phyloP scores from a whole-genome alignment of 2,888 invertebrate genomes.

The Iselma pallidipennis region DNA sequence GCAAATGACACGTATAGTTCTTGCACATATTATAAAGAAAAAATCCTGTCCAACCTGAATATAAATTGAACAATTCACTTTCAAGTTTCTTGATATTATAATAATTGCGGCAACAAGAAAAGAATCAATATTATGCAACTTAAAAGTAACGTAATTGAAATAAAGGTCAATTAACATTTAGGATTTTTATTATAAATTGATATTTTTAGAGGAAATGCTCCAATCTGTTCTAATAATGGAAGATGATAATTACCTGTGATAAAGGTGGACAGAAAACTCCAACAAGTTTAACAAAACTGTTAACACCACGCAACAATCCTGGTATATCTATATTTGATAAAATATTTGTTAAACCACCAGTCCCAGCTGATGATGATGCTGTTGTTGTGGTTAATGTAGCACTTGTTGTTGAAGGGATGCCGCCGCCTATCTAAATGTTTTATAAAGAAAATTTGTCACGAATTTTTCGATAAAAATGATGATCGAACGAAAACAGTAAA shows the following conservation, averaged over 20 bases:
- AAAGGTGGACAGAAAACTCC: conserved; percentile 52
- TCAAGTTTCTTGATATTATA: neutral
- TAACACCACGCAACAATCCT: conserved; percentile 48
- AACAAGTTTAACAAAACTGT: conserved; percentile 51
- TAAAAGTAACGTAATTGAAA: neutral
- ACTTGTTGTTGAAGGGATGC: conserved; percentile 6
- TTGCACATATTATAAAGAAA: no score
- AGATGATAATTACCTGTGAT: conserved; percentile 51
- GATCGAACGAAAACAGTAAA: neutral
- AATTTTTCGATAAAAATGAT: no score
- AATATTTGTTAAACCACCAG: conserved; percentile 42
- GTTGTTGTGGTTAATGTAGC: conserved; percentile 3
- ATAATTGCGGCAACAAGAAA: neutral
- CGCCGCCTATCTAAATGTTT: conserved; percentile 27
- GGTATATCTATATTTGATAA: conserved; percentile 47
- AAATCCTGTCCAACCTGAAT: neutral
- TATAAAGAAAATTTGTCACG: conserved; percentile 10
- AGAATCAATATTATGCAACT: neutral
- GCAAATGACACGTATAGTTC: no score
- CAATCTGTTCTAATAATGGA: neutral
- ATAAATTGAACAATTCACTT: neutral
- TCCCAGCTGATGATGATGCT: conserved; percentile 8
- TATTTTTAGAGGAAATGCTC: no score
- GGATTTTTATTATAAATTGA: no score
- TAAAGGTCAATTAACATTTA: no score